phyloP scores from a whole-genome alignment of 2,797 vertebrate species.

The Scomberomorus guttatus region DNA sequence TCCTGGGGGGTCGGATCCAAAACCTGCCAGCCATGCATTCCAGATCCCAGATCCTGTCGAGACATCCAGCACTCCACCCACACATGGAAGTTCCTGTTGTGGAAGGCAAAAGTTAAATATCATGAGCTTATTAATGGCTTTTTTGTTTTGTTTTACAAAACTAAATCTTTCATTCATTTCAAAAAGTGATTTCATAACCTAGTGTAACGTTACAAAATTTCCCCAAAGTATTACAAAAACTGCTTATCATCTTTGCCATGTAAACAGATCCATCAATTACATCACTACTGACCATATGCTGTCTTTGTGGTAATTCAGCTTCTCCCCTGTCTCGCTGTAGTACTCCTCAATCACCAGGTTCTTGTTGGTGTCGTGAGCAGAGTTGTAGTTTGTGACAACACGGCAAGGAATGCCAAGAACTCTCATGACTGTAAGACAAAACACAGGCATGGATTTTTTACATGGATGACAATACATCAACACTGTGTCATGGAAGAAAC shows the following conservation, averaged over 20 bases:
- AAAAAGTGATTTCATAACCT: not conserved
- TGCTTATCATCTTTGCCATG: not conserved
- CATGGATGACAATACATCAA: not conserved
- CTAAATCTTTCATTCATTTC: not conserved
- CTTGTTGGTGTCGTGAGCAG: slow-evolving; percentile 90
- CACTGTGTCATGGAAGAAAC: slow-evolving; percentile 12
- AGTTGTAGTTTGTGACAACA: slow-evolving; percentile 91
- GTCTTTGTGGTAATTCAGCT: slow-evolving; percentile 83
- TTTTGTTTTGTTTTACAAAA: not conserved
- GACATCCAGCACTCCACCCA: slow-evolving; percentile 97
- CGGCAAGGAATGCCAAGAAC: slow-evolving; percentile 90
- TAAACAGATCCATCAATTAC: not conserved
- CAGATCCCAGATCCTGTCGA: slow-evolving; percentile 88
- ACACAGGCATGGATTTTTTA: not conserved
- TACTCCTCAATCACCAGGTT: slow-evolving; percentile 91
- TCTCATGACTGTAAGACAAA: slow-evolving; percentile 86
- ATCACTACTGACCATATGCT: slow-evolving; percentile 88
- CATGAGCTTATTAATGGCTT: not conserved
- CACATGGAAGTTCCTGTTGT: slow-evolving; percentile 93
- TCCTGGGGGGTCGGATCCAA: slow-evolving; percentile 95
- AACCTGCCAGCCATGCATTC: slow-evolving; percentile 93
- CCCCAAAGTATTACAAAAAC: not conserved
- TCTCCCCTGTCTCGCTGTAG: slow-evolving; percentile 85
- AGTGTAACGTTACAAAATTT: not conserved
- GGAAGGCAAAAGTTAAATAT: not conserved